Conservation (phyloP, 2,113 vertebrate genomes). For the Sminthopsis crassicaudata region DNA sequence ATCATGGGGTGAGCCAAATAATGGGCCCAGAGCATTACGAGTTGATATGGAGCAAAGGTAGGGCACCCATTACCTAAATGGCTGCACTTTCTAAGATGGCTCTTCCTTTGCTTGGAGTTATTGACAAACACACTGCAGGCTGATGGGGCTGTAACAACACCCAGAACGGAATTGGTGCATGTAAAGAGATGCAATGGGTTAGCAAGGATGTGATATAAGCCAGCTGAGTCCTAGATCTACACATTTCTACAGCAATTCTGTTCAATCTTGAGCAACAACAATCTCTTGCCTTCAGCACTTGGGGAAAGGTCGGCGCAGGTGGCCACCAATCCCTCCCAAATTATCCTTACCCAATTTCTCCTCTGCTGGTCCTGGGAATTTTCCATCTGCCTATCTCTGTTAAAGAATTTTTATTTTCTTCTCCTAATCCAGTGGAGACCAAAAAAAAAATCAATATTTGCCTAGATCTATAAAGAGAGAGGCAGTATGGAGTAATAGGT, state of each 20-base stretch:
- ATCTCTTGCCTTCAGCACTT: not conserved
- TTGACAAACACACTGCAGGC: constrained; percentile 58
- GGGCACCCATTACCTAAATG: not conserved
- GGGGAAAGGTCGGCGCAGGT: not conserved
- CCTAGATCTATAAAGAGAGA: not conserved
- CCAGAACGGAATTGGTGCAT: constrained; percentile 31
- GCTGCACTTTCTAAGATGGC: not conserved
- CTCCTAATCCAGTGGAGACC: not conserved
- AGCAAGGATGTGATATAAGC: not conserved
- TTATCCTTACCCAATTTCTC: not conserved
- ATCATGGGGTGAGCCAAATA: not conserved
- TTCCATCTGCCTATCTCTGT: not conserved
- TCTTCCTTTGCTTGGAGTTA: constrained; percentile 45
- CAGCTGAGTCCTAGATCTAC: not conserved
- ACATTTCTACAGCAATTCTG: not conserved
- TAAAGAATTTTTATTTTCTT: not conserved
- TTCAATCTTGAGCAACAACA: not conserved
- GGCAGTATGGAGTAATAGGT: not conserved
- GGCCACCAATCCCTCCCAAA: not conserved
- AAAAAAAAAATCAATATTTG: not conserved
- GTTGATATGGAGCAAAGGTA: not conserved
- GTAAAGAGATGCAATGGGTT: not conserved
- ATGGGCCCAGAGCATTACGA: not conserved
- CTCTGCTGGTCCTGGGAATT: not conserved
- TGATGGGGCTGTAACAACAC: constrained; percentile 52